Evolutionary conservation across 2,113 vertebrate genomes (phyloP), one percentile per base, ranked within the genome.

Genomic region (Panurus biarmicus): DNA sequence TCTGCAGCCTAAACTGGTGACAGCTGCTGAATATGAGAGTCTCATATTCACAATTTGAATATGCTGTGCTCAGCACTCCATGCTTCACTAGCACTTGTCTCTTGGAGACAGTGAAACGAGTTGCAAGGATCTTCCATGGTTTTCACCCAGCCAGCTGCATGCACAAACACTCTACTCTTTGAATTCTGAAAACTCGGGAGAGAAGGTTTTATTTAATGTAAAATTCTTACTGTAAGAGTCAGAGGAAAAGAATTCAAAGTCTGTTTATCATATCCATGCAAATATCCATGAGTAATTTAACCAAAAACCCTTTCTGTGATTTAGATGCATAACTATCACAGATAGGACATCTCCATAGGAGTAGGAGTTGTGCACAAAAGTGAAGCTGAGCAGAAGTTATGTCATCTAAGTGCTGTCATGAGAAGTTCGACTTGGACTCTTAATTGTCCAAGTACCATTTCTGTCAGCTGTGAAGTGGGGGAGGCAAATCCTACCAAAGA

Each of bases 81-180:
- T 58, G 38, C 11, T 74, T 78, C 73, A 35, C 5, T n/a, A 50
- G 54, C 25, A 50, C 9, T 28, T 50, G 5, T 50, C 40, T 81
- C 40, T 61, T 38, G 28, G 22, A 70, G 22, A 66, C 70, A 19
- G 24, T 36, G 47, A 90, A 81, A 81, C 5, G 11, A 25, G 26
- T 25, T n/a, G 12, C 35, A 76, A 86, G 47, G 50, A 33, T 9
- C 38, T 65, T 28, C 36, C 6, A 2, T 7, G 38, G 54, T 23
- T 87, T 33, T 87, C 50, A 54, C 18, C 33, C 67, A 86, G 57
- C 15, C 42, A 62, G 29, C 12, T 2, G 3, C 6, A 44, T 18
- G 23, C 19, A 89, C 0, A 0, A 75, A 64, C n/a, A 77, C 44
- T 56, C 4, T 29, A 48, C 22, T 29, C 7, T 28, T 31, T 48